Base-by-base conservation (phyloP, 1,140 invertebrate species). In the Proales similis region DNA sequence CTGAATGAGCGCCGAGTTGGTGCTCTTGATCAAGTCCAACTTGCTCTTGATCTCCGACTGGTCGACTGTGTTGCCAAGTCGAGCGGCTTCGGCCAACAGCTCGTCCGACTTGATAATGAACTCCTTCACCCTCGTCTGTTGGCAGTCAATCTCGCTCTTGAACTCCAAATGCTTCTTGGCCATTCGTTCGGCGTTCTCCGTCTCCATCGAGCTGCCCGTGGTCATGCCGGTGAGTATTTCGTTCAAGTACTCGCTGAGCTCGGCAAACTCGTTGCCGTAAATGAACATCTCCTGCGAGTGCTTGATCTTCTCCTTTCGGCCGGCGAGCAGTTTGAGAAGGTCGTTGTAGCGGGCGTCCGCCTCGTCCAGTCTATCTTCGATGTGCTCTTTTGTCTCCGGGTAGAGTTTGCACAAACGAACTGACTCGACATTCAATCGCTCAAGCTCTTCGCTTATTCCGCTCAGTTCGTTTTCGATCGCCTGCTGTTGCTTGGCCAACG, bases 401-500 rank as follows among this genome's bases (percentile, higher is more conserved):
- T 57, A 42, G 9, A 14, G 17, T 57, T 57, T 17, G 22, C 39
- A 19, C 19, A 57, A 57, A 12, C 51, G 51, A n/a, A 14, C 45
- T 39, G 51, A 57, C 19, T 57, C 51, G 0, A 29, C 39, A 26
- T 57, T 57, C 20, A 57, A 39, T 2, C 51, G 33, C 30, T 57
- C 51, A 12, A 57, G 17, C 11, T 57, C 51, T 57, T 57, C 51
- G 7, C 51, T 27, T 0, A 57, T 27, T 17, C 24, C 27, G 3
- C 14, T 12, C 1, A 57, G 29, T 14, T 57, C 51, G 20, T 42
- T 57, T 39, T 57, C 51, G 4, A 57, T 27, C 1, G 51, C 51
- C 45, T 57, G 36, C 45, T 57, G 51, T 27, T 57, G 51, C 29
- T 57, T 57, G 20, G 51, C 51, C 22, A 57, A 42, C 3, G 51